Evolutionary conservation across 2,797 vertebrate species (phyloP), one percentile per base, ranked within the genome.

Genomic region (Melanotaenia maccullochi): DNA sequence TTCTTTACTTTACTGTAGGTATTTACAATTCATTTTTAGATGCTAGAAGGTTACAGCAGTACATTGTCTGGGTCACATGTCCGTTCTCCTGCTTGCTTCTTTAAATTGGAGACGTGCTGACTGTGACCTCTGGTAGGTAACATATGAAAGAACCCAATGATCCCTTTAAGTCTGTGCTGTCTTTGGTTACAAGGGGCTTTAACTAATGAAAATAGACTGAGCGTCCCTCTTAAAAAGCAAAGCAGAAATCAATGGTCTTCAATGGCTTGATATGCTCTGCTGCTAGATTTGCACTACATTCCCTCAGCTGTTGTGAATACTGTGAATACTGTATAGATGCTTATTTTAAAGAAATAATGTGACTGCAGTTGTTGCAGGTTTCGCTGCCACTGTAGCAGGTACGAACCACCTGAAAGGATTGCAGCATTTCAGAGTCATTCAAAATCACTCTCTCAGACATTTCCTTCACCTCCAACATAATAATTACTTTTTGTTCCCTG

Each of bases 161-260:
- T 42, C 36, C 59, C 57, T 25, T 18, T 60, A 40, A 60, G 59
- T 38, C 59, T 60, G 36, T 40, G 24, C 57, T 42, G 36, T 42
- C 36, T 40, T 38, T 42, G 36, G 36, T 60, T 42, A 60, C 36
- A 60, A 60, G 22, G 36, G 28, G 36, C 59, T 40, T 60, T 16
- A 40, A 18, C 38, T 60, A 60, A 42, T 24, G 8, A 8, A 40
- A 25, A 16, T 1, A 25, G 59, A 25, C 44, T 22, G 2, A 49
- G 20, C 2, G 20, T 22, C 44, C 8, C 8, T 9, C 8, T 8
- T 9, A 49, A n/a, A 49, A 3, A 22, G n/a, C 44, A 49, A 22
- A 18, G 44, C 20, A 44, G 5, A 9, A n/a, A n/a, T 49, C 44
- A 49, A n/a, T 47, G 20, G 18, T 47, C 44, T 28, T 28, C 28